Percentiles rank a stretch among this genome's conserved stretches.
Conservation (phyloP, 2,113 vertebrate genomes). For the Phaetusa simplex region DNA sequence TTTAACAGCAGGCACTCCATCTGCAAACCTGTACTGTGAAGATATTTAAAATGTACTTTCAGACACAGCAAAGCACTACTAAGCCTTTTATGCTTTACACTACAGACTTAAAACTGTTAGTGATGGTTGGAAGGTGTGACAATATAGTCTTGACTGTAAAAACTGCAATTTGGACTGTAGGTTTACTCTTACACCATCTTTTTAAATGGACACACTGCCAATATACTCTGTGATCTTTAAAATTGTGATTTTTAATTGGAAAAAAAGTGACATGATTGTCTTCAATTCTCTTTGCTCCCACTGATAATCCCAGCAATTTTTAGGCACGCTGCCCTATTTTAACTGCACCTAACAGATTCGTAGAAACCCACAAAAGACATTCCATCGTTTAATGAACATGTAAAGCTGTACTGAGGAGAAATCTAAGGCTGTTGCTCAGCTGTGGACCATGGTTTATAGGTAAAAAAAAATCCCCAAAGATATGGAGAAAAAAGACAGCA, state of each 20-base stretch:
- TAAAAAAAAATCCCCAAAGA: neutral
- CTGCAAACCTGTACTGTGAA: constrained; percentile 60
- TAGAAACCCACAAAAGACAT: neutral
- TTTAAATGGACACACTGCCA: neutral
- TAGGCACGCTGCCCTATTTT: neutral
- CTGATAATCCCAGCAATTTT: neutral
- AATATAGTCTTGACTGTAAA: neutral
- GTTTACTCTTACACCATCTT: neutral
- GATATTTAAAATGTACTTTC: neutral
- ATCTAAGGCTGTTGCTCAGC: neutral
- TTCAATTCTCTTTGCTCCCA: neutral
- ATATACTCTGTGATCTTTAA: neutral
- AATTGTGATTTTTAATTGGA: neutral
- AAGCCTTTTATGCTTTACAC: neutral
- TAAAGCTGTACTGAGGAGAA: neutral
- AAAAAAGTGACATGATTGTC: neutral
- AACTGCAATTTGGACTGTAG: neutral
- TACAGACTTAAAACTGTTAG: neutral
- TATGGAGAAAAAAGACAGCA: neutral
- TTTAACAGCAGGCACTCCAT: constrained; percentile 4
- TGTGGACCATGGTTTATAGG: accelerated
- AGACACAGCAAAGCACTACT: neutral
- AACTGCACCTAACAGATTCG: neutral
- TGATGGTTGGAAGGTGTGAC: neutral
- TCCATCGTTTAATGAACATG: neutral